These are phyloP conservation scores for Prosopocoilus inquinatus DNA, from an alignment of 2,888 invertebrate species.

Conservation along the genomic window DNA sequence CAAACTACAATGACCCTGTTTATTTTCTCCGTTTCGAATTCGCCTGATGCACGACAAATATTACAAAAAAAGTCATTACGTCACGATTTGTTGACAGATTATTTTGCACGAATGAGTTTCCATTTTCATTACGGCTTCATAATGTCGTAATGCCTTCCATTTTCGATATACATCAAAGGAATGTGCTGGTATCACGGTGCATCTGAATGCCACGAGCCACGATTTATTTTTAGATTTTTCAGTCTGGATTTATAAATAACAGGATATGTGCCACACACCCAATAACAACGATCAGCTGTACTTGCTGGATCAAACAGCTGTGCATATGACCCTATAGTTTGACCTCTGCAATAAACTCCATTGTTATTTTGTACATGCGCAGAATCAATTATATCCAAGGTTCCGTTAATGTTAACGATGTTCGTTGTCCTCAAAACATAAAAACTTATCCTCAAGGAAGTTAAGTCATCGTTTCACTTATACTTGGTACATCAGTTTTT, in stretches of 20 bases:
- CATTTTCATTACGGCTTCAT: neutral
- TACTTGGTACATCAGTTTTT: too few species aligned
- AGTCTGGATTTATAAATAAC: slow-evolving; percentile 15
- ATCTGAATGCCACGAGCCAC: slow-evolving; percentile 4
- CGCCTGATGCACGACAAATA: neutral
- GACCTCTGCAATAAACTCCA: slow-evolving; percentile 28
- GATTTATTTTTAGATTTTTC: slow-evolving; percentile 13
- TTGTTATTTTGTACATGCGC: slow-evolving; percentile 23
- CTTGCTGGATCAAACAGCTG: slow-evolving; percentile 31
- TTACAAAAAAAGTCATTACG: slow-evolving; percentile 13
- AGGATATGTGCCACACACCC: slow-evolving; percentile 19
- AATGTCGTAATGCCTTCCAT: slow-evolving; percentile 10
- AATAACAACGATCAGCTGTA: slow-evolving; percentile 38
- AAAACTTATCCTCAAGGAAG: too few species aligned
- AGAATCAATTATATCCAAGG: neutral
- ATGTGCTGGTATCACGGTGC: slow-evolving; percentile 2
- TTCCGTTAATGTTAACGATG: too few species aligned
- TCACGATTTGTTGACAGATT: slow-evolving; percentile 20
- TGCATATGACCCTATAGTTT: slow-evolving; percentile 17
- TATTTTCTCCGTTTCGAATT: neutral
- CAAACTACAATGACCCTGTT: slow-evolving; percentile 3
- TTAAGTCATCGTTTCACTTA: too few species aligned
- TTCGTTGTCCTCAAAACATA: too few species aligned
- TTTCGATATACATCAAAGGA: slow-evolving; percentile 14
- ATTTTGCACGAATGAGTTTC: slow-evolving; percentile 9